phyloP scores from a whole-genome alignment of 2,888 invertebrate species.

The Melinaea menophilus region DNA sequence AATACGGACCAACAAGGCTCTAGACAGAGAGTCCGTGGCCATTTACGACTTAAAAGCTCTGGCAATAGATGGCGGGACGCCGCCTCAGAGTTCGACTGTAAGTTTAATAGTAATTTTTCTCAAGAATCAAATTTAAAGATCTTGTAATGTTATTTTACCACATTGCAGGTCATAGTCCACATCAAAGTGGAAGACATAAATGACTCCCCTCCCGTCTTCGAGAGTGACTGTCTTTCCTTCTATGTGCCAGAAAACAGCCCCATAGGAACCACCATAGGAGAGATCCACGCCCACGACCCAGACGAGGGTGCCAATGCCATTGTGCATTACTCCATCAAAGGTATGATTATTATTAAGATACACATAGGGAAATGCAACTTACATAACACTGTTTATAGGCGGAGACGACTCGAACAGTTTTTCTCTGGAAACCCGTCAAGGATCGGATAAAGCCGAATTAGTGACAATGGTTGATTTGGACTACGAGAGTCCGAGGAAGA shows the following conservation, averaged over 20 bases:
- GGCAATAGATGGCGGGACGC: conserved; percentile 93
- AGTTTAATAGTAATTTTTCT: conserved; percentile 31
- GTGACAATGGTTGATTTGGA: conserved; percentile 94
- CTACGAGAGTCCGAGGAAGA: conserved; percentile 95
- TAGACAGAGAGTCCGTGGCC: conserved; percentile 94
- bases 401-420: conserved; percentile 94
- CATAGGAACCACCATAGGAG: conserved; percentile 94
- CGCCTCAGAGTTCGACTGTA: conserved; percentile 81
- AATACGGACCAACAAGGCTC: conserved; percentile 89
- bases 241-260: conserved; percentile 98
- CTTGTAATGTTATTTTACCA: background rate
- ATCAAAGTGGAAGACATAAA: conserved; percentile 93
- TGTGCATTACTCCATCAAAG: conserved; percentile 96
- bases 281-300: conserved; percentile 92
- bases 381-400: conserved; percentile 54
- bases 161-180: conserved; percentile 82
- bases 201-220: conserved; percentile 93
- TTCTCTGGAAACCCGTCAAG: conserved; percentile 87
- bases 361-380: background rate
- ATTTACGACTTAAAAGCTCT: conserved; percentile 90
- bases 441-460: conserved; percentile 91
- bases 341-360: conserved; percentile 46
- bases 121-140: too few species aligned
- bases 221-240: conserved; percentile 90
- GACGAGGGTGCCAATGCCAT: conserved; percentile 95